A percentile compares a stretch with the other conserved stretches of the same genome.
Conservation (phyloP, 2,113 vertebrate species). For the Eonycteris spelaea region DNA sequence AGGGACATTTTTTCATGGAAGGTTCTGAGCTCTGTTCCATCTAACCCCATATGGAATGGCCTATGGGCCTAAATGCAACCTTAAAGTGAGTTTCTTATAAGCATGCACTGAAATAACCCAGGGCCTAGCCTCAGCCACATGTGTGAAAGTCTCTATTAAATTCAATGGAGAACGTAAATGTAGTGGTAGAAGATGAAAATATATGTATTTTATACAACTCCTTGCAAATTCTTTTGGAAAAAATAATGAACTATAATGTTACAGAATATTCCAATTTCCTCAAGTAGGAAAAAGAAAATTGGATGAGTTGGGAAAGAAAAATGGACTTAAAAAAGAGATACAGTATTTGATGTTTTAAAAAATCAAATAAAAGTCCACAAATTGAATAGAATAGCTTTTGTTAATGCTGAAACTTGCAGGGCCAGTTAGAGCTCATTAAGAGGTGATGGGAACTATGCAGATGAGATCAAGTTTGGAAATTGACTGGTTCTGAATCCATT, state of each 20-base stretch:
- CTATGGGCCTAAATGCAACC: not conserved
- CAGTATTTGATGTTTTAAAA: constrained; percentile 45
- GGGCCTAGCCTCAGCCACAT: not conserved
- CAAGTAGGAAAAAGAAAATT: constrained; percentile 11
- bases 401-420: constrained; percentile 70
- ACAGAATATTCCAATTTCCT: constrained; percentile 31
- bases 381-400: constrained; percentile 64
- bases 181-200: not conserved
- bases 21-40: not conserved
- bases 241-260: constrained; percentile 47
- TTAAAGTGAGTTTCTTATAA: not conserved
- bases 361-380: constrained; percentile 65
- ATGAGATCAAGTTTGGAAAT: constrained; percentile 72
- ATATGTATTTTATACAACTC: not conserved
- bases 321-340: constrained; percentile 6
- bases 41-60: not conserved
- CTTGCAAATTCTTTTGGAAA: constrained; percentile 8
- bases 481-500: constrained; percentile 73
- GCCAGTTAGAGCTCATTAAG: constrained; percentile 75
- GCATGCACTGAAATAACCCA: not conserved
- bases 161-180: constrained; percentile 3
- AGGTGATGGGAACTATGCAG: constrained; percentile 69
- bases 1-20: not conserved
- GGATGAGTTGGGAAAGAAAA: not conserved
- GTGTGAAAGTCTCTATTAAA: not conserved